Base-by-base conservation (phyloP, 2,113 vertebrate genomes). In the Periophthalmus modestus region DNA sequence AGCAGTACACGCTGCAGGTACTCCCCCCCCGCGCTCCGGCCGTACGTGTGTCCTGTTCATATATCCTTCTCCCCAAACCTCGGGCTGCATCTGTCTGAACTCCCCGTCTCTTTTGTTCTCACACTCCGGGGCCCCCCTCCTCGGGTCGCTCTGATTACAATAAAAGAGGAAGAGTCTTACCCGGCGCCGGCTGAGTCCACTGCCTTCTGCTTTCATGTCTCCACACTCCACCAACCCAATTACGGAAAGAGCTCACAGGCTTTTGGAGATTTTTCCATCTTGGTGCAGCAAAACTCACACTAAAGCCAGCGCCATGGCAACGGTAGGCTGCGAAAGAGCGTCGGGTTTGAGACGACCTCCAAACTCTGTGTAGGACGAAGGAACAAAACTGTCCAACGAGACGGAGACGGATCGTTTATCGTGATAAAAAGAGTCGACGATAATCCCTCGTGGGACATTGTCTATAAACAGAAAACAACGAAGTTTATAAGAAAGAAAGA, bases 61-160 rank as follows among this genome's bases (percentile, higher is more conserved):
- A n/a, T n/a, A 89, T 88, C 84, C 82, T 77, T 82, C 82, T 75
- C 83, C 84, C n/a, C 82, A 85, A 86, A 88, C 78, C 85, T 47
- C 74, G 13, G 80, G 69, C 87, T 85, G 70, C 76, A 63, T 85
- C 85, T 88, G 82, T 66, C 76, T 88, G 78, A 87, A 90, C 86
- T 88, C 75, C 67, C 88, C 81, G 85, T n/a, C n/a, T 62, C 77
- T 75, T 86, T 87, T 85, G 87, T 86, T 88, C 81, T 85, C 70
- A 47, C 81, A 68, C 28, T 28, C 24, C 50, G 13, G 21, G 83
- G 62, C 3, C 72, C n/a, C n/a, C n/a, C 76, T 83, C 84, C 74
- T 85, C 74, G 36, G 77, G 71, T 84, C 82, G 67, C 36, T 48
- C 75, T 84, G 80, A 89, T 89, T 88, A 89, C 63, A 79, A 88